These are phyloP conservation scores for Aegotheles bennettii DNA, from an alignment of 2,113 vertebrate genomes.

Conservation along the genomic window DNA sequence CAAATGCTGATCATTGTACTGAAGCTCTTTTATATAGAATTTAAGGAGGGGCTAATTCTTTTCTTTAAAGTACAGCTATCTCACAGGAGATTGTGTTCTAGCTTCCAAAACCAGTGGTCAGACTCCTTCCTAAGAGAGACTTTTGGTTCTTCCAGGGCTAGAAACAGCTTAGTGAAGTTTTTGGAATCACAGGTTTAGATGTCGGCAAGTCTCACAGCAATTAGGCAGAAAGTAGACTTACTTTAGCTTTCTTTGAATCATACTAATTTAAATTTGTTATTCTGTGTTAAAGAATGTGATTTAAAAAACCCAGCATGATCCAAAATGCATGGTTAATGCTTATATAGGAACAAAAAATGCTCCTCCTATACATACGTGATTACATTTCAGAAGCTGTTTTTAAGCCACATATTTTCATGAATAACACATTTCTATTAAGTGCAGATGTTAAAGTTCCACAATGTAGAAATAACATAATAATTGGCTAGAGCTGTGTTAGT, in stretches of 20 bases:
- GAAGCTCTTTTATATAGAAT: background rate
- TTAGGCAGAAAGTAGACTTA: background rate
- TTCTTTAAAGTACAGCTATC: background rate
- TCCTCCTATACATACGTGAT: background rate
- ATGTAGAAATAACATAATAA: conserved; percentile 1
- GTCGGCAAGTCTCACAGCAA: background rate
- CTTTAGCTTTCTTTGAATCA: background rate
- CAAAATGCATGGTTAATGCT: background rate
- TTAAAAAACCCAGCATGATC: background rate
- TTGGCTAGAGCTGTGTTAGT: background rate
- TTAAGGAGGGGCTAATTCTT: background rate
- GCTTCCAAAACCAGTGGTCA: background rate
- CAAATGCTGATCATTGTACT: background rate
- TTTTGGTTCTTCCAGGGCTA: background rate
- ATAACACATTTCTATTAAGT: background rate
- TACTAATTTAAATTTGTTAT: background rate
- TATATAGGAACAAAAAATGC: background rate
- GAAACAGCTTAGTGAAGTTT: background rate
- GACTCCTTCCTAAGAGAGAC: background rate
- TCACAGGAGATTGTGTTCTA: background rate
- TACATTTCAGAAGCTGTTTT: background rate
- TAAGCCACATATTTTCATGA: background rate
- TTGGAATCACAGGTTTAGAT: background rate
- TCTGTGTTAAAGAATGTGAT: background rate
- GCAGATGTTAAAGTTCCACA: background rate